These are phyloP conservation scores for Gastracanthus pulcherrimus DNA, from an alignment of 2,888 invertebrate species.

Conservation along the genomic window DNA sequence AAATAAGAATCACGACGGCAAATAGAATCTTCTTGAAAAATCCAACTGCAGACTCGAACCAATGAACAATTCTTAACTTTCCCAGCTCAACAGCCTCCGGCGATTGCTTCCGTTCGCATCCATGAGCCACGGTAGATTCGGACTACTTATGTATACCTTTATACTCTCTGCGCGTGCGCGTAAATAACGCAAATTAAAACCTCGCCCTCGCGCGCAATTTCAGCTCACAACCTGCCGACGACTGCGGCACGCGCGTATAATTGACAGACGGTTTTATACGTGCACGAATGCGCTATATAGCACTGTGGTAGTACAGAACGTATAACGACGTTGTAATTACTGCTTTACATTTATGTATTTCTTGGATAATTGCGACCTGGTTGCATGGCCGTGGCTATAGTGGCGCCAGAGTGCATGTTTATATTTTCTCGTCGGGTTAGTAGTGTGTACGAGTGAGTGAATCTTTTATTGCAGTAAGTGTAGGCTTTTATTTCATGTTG, in stretches of 20 bases:
- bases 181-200: conserved; percentile 21
- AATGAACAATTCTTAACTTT: background rate
- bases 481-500: too few relatives aligned
- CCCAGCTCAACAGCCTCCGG: too few relatives aligned
- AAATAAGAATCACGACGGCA: too few relatives aligned
- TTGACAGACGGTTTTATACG: background rate
- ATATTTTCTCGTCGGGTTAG: background rate
- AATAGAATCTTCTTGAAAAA: too few relatives aligned
- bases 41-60: too few relatives aligned
- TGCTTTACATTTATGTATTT: conserved; percentile 11
- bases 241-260: background rate
- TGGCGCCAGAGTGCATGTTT: background rate
- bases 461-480: background rate
- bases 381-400: background rate
- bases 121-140: too few relatives aligned
- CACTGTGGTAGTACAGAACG: background rate
- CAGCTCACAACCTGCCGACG: background rate
- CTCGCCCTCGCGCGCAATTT: background rate
- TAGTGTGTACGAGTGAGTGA: too few relatives aligned
- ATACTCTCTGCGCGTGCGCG: background rate
- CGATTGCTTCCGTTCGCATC: too few relatives aligned
- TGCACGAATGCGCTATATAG: background rate
- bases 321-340: background rate
- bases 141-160: too few relatives aligned
- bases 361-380: conserved; percentile 9